Percentiles rank a stretch among this genome's conserved stretches.
Conservation (phyloP, 2,888 invertebrate genomes). For the Drosophila suboccidentalis region DNA sequence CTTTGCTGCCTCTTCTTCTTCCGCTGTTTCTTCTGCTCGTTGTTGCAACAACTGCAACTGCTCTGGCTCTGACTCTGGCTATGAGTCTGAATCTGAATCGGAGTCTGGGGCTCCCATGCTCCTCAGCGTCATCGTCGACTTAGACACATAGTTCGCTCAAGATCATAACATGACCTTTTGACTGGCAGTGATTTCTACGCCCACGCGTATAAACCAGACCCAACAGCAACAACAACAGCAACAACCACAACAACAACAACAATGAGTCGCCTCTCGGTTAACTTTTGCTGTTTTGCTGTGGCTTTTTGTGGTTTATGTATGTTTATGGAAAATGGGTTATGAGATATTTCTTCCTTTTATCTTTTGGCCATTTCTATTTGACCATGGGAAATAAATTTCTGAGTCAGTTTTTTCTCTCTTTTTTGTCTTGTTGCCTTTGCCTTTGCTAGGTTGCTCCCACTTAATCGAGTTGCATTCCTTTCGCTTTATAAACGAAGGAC, state of each 20-base stretch:
- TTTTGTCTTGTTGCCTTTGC: not conserved
- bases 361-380: slow-evolving; percentile 80
- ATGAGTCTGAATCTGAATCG: slow-evolving; percentile 21
- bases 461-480: slow-evolving; percentile 72
- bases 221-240: slow-evolving; percentile 60
- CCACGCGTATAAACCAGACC: slow-evolving; percentile 82
- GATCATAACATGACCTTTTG: slow-evolving; percentile 83
- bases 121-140: slow-evolving; percentile 63
- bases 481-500: slow-evolving; percentile 55
- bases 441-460: slow-evolving; percentile 59
- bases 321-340: slow-evolving; percentile 82
- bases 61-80: slow-evolving; percentile 5
- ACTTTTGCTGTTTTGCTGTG: slow-evolving; percentile 44
- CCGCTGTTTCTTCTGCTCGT: slow-evolving; percentile 11
- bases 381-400: slow-evolving; percentile 80
- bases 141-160: slow-evolving; percentile 82
- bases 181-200: slow-evolving; percentile 84
- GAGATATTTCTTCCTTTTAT: slow-evolving; percentile 81
- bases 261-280: slow-evolving; percentile 50
- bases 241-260: slow-evolving; percentile 37
- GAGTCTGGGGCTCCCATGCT: slow-evolving; percentile 70
- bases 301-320: slow-evolving; percentile 78
- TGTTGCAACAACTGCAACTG: slow-evolving; percentile 30
- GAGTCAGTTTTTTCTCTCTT: slow-evolving; percentile 35
- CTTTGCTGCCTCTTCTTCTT: slow-evolving; percentile 26